Evolutionary conservation across 2,797 vertebrate species (phyloP).

Genomic region (Alfaro cultratus): DNA sequence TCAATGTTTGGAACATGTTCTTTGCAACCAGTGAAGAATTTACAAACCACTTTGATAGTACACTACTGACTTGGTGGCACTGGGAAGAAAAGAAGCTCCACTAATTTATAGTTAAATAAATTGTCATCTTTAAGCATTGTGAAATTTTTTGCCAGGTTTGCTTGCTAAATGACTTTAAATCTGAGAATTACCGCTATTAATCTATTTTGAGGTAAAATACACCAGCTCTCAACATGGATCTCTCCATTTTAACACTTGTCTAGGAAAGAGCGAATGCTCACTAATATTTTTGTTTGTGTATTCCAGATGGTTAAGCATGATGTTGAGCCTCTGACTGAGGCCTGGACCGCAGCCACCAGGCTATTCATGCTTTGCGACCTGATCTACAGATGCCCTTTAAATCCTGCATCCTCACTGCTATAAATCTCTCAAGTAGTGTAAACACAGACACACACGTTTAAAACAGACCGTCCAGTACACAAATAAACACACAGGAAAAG

Average conservation of each 20-base stretch:
- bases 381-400: slow-evolving; percentile 68
- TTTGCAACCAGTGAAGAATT: slow-evolving; percentile 1
- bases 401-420: slow-evolving; percentile 64
- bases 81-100: not conserved
- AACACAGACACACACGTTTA: slow-evolving; percentile 52
- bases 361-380: slow-evolving; percentile 72
- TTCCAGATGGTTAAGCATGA: slow-evolving; percentile 43
- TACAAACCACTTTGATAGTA: not conserved
- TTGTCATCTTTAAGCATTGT: not conserved
- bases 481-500: slow-evolving; percentile 30
- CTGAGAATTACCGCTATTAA: not conserved
- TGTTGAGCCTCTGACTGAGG: slow-evolving; percentile 59
- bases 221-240: not conserved
- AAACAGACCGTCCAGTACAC: slow-evolving; percentile 39
- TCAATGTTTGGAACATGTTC: slow-evolving; percentile 4
- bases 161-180: not conserved
- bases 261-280: slow-evolving; percentile 21
- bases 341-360: slow-evolving; percentile 63
- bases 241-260: not conserved
- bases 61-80: not conserved
- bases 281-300: slow-evolving; percentile 59
- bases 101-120: not conserved
- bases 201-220: not conserved
- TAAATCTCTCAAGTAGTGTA: slow-evolving; percentile 66
- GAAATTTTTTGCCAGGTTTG: not conserved